phyloP scores from a whole-genome alignment of 2,888 invertebrate genomes.

The Smittia sp. region DNA sequence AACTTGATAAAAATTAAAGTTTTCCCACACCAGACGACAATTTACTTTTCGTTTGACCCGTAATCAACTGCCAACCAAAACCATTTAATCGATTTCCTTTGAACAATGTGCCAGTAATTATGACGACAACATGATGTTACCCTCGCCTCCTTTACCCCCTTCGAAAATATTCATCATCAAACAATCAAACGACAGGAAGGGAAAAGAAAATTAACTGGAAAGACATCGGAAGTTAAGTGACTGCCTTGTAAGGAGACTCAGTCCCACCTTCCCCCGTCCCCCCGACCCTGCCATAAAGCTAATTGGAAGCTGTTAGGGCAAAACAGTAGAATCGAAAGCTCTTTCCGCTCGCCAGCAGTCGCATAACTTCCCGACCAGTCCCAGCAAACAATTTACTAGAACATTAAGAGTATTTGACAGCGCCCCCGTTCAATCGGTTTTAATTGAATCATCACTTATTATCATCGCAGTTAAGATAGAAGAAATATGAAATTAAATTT shows the following conservation, averaged over 20 bases:
- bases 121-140: not conserved
- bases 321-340: too few species aligned
- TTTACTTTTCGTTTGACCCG: not conserved
- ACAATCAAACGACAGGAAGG: not conserved
- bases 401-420: not conserved
- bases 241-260: too few species aligned
- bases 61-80: slow-evolving; percentile 1
- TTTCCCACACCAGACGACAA: too few species aligned
- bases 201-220: too few species aligned
- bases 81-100: not conserved
- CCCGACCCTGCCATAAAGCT: too few species aligned
- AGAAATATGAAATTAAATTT: not conserved
- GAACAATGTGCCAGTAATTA: slow-evolving; percentile 4
- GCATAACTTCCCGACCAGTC: too few species aligned
- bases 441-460: slow-evolving; percentile 18
- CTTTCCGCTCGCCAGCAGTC: too few species aligned
- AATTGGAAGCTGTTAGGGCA: too few species aligned
- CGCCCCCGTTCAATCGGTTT: not conserved
- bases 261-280: too few species aligned
- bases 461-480: slow-evolving; percentile 18
- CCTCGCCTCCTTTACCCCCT: not conserved
- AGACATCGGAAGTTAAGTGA: too few species aligned
- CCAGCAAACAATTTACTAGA: not conserved
- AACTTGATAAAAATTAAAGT: not conserved
- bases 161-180: not conserved